Evolutionary conservation across 92 coral and sea anemone species (phyloP).

Genomic region (Umimayanthus kanabou): DNA sequence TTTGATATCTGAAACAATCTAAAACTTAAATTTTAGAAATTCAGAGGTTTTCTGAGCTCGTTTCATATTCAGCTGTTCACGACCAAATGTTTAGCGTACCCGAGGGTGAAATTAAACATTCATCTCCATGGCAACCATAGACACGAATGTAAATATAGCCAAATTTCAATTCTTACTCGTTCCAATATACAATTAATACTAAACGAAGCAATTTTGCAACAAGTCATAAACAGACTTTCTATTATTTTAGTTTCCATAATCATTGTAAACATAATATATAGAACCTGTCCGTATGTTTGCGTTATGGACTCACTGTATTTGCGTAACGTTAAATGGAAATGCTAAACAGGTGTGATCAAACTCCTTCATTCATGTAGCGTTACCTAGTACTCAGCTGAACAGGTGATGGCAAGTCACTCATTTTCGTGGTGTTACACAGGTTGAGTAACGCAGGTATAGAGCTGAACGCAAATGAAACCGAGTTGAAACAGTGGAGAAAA

Average conservation of each 20-base stretch:
- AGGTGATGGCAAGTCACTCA: neutral
- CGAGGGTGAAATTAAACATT: constrained; percentile 11
- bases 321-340: neutral
- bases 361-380: neutral
- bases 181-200: neutral
- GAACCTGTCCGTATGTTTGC: neutral
- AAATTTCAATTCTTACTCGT: neutral
- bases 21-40: neutral
- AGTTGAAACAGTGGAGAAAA: constrained; percentile 59
- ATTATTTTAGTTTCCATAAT: neutral
- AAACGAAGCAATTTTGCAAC: neutral
- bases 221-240: neutral
- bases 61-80: neutral
- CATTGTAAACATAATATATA: neutral
- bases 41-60: neutral
- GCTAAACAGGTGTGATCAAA: neutral
- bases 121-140: neutral
- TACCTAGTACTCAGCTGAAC: neutral
- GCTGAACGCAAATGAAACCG: constrained; percentile 67
- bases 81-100: neutral
- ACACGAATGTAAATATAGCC: neutral
- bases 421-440: constrained; percentile 34
- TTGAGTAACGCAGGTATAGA: constrained; percentile 60
- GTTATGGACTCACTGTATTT: neutral
- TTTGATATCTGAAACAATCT: neutral